phyloP scores from a whole-genome alignment of 1,140 invertebrate species.

The Plectus sambesii region DNA sequence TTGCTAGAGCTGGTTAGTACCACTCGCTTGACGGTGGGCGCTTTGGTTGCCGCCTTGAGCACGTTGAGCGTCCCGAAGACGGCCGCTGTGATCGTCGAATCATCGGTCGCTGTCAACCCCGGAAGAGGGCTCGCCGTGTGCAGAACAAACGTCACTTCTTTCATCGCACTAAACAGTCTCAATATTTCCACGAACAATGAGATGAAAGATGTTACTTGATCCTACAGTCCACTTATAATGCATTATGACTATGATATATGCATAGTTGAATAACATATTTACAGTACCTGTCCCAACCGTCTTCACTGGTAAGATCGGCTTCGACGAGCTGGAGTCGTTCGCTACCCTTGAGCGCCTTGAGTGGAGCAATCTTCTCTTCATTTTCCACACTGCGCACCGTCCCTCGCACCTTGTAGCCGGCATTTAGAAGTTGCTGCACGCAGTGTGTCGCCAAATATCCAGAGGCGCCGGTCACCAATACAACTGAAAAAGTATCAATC shows the following conservation, averaged over 20 bases:
- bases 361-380: constrained; percentile 47
- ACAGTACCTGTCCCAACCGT: constrained; percentile 46
- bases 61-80: constrained; percentile 54
- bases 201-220: too few relatives aligned
- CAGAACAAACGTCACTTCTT: constrained; percentile 51
- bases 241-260: too few relatives aligned
- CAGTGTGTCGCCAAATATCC: constrained; percentile 54
- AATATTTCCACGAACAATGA: constrained; percentile 43
- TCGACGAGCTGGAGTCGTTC: constrained; percentile 51
- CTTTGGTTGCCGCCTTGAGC: constrained; percentile 50
- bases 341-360: constrained; percentile 45
- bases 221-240: too few relatives aligned
- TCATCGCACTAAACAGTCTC: constrained; percentile 51
- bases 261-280: constrained; percentile 19
- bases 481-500: constrained; percentile 48
- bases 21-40: constrained; percentile 51
- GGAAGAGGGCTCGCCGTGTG: constrained; percentile 56
- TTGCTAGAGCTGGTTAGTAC: constrained; percentile 54
- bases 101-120: constrained; percentile 36
- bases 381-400: constrained; percentile 52
- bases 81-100: constrained; percentile 52
- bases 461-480: constrained; percentile 55
- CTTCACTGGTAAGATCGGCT: constrained; percentile 47
- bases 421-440: constrained; percentile 51
- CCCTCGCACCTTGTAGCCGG: constrained; percentile 52